phyloP scores from a whole-genome alignment of 2,797 vertebrate species.

The Helarctos malayanus region DNA sequence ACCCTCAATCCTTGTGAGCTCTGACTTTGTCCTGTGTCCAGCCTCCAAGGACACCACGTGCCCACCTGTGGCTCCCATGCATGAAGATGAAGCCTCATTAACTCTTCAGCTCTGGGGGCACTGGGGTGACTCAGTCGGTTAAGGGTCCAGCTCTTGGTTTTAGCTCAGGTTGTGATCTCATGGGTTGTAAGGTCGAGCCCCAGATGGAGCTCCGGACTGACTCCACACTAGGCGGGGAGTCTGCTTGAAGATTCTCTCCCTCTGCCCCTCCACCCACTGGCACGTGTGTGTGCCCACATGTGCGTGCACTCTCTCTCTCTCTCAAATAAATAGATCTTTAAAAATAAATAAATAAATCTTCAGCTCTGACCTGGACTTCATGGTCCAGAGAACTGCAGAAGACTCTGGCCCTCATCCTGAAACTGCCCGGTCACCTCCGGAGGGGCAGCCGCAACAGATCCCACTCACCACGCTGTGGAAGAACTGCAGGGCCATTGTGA shows the following conservation, averaged over 20 bases:
- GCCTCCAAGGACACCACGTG: neutral
- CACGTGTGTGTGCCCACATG: neutral
- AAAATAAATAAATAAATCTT: neutral
- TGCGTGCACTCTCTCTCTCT: neutral
- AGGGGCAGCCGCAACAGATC: neutral
- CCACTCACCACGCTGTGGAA: neutral
- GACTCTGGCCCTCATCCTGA: neutral
- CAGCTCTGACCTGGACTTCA: neutral
- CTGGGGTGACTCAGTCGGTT: neutral
- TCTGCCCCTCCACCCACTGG: neutral
- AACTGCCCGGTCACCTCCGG: neutral
- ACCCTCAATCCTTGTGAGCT: neutral
- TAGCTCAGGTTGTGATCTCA: neutral
- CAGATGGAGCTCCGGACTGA: neutral
- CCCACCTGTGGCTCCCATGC: neutral
- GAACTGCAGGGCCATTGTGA: neutral
- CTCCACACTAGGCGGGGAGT: neutral
- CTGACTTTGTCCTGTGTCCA: neutral
- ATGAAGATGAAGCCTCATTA: constrained; percentile 12
- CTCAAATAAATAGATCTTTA: neutral
- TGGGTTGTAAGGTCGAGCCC: neutral
- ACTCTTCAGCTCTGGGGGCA: neutral
- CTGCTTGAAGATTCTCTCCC: neutral
- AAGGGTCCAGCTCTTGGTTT: neutral
- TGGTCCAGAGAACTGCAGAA: neutral